phyloP scores from a whole-genome alignment of 1,140 invertebrate species.

The Papilio helenus region DNA sequence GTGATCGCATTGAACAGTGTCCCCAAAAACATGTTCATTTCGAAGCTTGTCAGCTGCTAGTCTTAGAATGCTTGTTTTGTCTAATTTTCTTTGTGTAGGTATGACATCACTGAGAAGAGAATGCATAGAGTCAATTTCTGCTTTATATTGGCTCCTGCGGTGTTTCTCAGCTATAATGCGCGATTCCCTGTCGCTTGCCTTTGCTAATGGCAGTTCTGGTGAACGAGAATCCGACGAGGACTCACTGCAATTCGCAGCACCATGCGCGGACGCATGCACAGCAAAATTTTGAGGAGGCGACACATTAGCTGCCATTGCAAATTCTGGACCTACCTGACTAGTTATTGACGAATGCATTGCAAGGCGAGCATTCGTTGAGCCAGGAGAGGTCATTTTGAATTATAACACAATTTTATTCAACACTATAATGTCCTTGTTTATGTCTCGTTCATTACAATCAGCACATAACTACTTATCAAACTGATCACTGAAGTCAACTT shows the following conservation, averaged over 20 bases:
- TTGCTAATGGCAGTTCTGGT: conserved; percentile 62
- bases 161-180: conserved; percentile 95
- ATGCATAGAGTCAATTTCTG: conserved; percentile 92
- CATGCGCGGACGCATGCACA: conserved; percentile 42
- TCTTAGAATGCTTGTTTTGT: conserved; percentile 95
- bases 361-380: conserved; percentile 55
- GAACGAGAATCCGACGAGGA: conserved; percentile 74
- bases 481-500: conserved; percentile 40
- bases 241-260: conserved; percentile 58
- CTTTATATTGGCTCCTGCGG: conserved; percentile 94
- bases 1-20: conserved; percentile 77
- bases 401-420: conserved; percentile 45
- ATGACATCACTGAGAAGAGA: conserved; percentile 92
- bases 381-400: conserved; percentile 62
- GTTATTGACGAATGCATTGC: conserved; percentile 54
- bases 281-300: conserved; percentile 56
- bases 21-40: conserved; percentile 83
- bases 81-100: conserved; percentile 91
- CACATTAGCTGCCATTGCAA: conserved; percentile 58
- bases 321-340: conserved; percentile 60
- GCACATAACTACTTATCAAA: conserved; percentile 43
- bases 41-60: conserved; percentile 91
- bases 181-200: conserved; percentile 86
- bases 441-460: conserved; percentile 52
- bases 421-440: conserved; percentile 60